Percentiles rank a stretch among this genome's conserved stretches.
phyloP scores from a whole-genome alignment of 2,888 invertebrate species.

The Ecdyonurus torrentis region DNA sequence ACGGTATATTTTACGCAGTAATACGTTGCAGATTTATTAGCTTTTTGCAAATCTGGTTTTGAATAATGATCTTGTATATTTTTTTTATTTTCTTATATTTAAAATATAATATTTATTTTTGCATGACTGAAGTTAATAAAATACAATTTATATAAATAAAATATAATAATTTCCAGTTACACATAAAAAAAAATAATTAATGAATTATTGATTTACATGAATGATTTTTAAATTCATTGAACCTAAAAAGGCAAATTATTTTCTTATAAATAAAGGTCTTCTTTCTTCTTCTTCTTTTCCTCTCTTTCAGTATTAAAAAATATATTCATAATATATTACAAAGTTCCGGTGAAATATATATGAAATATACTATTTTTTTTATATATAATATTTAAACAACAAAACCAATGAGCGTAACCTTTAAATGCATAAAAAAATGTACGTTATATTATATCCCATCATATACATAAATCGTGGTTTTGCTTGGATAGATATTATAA shows the following conservation, averaged over 20 bases:
- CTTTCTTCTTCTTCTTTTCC: no score
- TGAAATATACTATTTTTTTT: neutral
- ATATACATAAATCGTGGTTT: neutral
- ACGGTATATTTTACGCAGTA: no score
- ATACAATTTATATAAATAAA: neutral
- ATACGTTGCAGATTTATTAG: no score
- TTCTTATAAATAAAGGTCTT: no score
- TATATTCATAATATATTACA: neutral
- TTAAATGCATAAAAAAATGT: neutral
- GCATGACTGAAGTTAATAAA: neutral
- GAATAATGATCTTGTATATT: no score
- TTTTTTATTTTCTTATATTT: no score
- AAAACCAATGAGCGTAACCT: neutral
- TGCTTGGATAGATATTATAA: neutral
- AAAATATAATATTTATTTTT: no score
- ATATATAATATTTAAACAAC: neutral
- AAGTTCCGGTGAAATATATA: neutral
- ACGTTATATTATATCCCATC: neutral
- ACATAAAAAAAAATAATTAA: neutral
- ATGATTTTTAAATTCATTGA: neutral
- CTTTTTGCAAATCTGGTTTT: no score
- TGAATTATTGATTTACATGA: neutral
- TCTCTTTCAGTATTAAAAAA: neutral
- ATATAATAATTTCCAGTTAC: neutral
- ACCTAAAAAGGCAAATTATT: neutral